Percentiles rank a stretch among this genome's conserved stretches.
phyloP scores from a whole-genome alignment of 2,888 invertebrate species.

The Lepidocyrtoides sp. region DNA sequence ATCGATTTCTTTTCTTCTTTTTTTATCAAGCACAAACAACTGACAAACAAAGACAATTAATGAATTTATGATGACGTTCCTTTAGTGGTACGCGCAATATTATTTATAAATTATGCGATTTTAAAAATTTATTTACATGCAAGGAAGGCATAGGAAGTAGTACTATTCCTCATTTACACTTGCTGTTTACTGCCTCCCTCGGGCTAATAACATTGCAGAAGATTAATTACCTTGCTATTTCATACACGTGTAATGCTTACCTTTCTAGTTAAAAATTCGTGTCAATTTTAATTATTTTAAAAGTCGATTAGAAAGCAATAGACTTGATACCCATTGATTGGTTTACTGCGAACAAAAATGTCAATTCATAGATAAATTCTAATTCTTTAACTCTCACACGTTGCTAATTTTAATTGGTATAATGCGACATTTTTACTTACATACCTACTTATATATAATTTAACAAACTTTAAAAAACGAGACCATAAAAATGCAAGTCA shows the following conservation, averaged over 20 bases:
- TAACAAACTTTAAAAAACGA: constrained; percentile 4
- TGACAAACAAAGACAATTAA: not conserved
- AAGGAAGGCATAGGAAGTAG: constrained; percentile 4
- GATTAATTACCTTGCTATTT: constrained; percentile 25
- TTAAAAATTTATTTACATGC: constrained; percentile 21
- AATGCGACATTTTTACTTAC: no score
- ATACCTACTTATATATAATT: no score
- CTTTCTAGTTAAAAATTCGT: constrained; percentile 12
- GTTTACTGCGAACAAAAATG: not conserved
- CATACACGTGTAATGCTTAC: not conserved
- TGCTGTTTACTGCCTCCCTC: not conserved
- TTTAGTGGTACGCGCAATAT: not conserved
- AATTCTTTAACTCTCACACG: no score
- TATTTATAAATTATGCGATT: constrained; percentile 21
- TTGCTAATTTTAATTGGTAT: no score
- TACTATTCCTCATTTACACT: not conserved
- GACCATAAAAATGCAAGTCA: constrained; percentile 19
- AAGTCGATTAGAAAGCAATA: not conserved
- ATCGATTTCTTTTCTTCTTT: not conserved
- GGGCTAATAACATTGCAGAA: constrained; percentile 17
- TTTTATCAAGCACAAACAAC: not conserved
- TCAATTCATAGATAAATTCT: no score
- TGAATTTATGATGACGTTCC: not conserved
- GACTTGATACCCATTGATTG: not conserved
- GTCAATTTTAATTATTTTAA: not conserved